Base-by-base conservation (phyloP, 2,113 vertebrate species). In the Thalassoma bifasciatum region DNA sequence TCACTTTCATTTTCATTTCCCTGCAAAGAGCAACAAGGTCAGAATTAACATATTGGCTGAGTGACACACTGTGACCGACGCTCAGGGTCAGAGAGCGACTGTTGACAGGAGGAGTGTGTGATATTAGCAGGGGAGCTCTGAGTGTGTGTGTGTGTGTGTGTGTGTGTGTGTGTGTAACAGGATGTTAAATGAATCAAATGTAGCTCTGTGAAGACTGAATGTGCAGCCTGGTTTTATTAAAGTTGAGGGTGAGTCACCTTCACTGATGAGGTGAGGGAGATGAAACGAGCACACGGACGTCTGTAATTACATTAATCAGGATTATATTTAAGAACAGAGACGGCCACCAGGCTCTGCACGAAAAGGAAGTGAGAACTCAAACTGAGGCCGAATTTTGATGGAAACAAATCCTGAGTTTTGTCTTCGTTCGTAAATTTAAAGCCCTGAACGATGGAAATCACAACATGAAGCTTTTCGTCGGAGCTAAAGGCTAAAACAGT, bases 31-130 rank as follows among this genome's bases (percentile, higher is more conserved):
- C 34, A 64, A 19, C 67, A 64, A 63, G 49, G 47, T 79, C 67
- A 62, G 21, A 23, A 54, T 81, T 61, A 75, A 19, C 83, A 72
- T 82, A 74, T 61, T 69, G 78, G 77, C 34, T 66, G n/a, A n/a
- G n/a, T n/a, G 62, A 81, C 42, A 58, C 26, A 8, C 46, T 49
- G 66, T 62, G 49, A 44, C 47, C 9, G 9, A 57, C 0, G 17
- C 37, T 62, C 52, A 57, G 73, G 19, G 52, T 62, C 65, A 51
- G 19, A 59, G 44, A 40, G 24, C 53, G 52, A 53, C 49, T 70
- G 53, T 65, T 66, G 64, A 77, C 37, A 56, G 26, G 12, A 9
- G 24, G 17, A 56, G 36, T 63, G 2, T 63, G 2, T 10, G 8
- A 10, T 23, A 54, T 72, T 59, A 59, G 51, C 21, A 2, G 44